Base-by-base conservation (phyloP, 1,140 invertebrate genomes). In the Aricia agestis region DNA sequence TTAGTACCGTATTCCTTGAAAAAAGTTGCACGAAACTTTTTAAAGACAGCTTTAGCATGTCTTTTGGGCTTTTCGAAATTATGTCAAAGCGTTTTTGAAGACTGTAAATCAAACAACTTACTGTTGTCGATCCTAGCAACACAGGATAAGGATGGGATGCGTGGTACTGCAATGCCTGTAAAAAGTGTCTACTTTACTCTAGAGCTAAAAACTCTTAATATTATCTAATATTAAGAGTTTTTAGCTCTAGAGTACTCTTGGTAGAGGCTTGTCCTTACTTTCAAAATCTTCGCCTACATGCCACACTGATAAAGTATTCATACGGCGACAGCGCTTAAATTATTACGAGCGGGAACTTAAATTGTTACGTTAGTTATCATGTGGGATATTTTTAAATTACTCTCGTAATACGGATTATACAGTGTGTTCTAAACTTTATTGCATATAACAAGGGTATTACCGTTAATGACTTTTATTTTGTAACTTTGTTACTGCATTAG, bases 231-330 rank as follows among this genome's bases (percentile, higher is more conserved):
- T 36, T 36, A 9, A 36, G 9, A 36, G 36, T 36, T 36, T 6
- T 36, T 36, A 25, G 25, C 36, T 7, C 9, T 5, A 7, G 36
- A 36, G 9, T 6, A 36, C 3, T 15, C 1, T 52, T 11, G 1
- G 11, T 15, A 52, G 13, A 9, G 45, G 45, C 45, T 13, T 15
- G 13, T 52, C 45, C 11, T 15, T 13, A 52, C 45, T 11, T 52
- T 52, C 45, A 52, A 52, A 52, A 52, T 52, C 45, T 0, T 52
- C 3, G 13, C 45, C 45, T 52, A 52, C 45, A 52, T 52, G 45
- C 45, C 45, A 52, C 45, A 52, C 45, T 52, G 45, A 52, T 52
- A 52, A 52, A 52, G 45, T 52, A 52, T 52, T 52, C 45, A 52
- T 52, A 52, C 45, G 45, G 45, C 45, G 9, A 52, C 45, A 52